Percentiles rank a stretch among this genome's conserved stretches.
phyloP scores from a whole-genome alignment of 2,113 vertebrate genomes.

The Colinus virginianus region DNA sequence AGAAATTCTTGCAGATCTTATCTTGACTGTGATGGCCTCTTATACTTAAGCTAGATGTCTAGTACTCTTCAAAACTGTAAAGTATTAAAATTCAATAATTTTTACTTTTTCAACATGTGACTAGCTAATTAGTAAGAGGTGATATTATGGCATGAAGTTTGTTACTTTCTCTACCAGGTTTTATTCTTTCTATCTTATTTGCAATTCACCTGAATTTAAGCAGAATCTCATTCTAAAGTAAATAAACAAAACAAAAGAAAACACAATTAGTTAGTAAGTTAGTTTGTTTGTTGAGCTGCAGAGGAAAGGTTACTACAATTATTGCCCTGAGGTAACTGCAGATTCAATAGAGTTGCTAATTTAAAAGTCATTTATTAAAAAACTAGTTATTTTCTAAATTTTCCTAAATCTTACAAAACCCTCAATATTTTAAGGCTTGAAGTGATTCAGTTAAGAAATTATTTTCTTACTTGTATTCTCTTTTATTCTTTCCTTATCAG shows the following conservation, averaged over 20 bases:
- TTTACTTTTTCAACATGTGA: background rate
- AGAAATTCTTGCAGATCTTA: background rate
- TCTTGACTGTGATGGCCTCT: background rate
- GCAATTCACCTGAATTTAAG: background rate
- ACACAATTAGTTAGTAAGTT: accelerated
- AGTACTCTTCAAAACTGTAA: background rate
- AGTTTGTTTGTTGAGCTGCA: background rate
- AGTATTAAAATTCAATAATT: background rate
- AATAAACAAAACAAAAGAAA: background rate
- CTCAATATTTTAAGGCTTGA: background rate
- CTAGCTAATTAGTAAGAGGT: background rate
- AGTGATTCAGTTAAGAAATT: background rate
- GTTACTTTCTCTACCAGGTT: background rate
- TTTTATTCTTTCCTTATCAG: background rate
- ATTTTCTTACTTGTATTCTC: background rate
- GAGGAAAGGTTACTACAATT: background rate
- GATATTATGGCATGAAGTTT: background rate
- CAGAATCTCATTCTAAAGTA: background rate
- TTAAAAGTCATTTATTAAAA: background rate
- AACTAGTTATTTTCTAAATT: background rate
- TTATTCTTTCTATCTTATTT: background rate
- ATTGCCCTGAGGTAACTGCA: background rate
- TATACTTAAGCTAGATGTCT: background rate
- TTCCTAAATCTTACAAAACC: background rate
- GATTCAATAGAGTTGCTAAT: background rate